Conservation (phyloP, 2,113 vertebrate species). For the Ictidomys tridecemlineatus region DNA sequence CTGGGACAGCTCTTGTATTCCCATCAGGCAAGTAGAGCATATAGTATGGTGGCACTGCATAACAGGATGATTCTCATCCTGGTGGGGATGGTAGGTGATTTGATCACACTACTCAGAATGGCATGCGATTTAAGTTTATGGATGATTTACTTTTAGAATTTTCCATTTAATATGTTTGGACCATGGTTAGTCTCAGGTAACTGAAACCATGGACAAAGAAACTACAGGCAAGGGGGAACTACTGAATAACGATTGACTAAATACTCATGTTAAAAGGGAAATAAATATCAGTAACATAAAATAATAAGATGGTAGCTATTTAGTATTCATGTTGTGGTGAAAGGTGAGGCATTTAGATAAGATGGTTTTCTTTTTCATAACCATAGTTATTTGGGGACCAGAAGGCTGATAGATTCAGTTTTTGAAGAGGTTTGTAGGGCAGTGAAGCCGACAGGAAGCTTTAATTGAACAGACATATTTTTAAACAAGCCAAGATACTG, state of each 20-base stretch:
- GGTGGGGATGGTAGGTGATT: not conserved
- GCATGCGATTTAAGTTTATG: not conserved
- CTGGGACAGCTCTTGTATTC: no score
- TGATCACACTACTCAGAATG: not conserved
- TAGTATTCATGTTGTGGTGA: not conserved
- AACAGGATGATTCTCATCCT: not conserved
- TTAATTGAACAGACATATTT: not conserved
- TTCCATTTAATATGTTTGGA: not conserved
- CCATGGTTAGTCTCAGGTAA: not conserved
- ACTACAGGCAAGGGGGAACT: not conserved
- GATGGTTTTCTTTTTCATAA: conserved; percentile 28
- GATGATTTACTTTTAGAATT: not conserved
- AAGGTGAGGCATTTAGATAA: not conserved
- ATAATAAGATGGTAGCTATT: not conserved
- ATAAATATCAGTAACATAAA: not conserved
- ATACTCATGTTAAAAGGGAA: not conserved
- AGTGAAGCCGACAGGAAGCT: not conserved
- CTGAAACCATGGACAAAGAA: not conserved
- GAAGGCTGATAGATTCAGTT: not conserved
- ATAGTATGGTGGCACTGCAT: not conserved
- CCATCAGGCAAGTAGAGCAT: not conserved
- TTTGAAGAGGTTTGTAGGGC: conserved; percentile 25
- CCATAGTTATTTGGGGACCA: not conserved
- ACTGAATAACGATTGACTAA: not conserved
- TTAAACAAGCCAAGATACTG: conserved; percentile 23